Base-by-base conservation (phyloP, 2,888 invertebrate species). In the Willowsia nigromaculata region DNA sequence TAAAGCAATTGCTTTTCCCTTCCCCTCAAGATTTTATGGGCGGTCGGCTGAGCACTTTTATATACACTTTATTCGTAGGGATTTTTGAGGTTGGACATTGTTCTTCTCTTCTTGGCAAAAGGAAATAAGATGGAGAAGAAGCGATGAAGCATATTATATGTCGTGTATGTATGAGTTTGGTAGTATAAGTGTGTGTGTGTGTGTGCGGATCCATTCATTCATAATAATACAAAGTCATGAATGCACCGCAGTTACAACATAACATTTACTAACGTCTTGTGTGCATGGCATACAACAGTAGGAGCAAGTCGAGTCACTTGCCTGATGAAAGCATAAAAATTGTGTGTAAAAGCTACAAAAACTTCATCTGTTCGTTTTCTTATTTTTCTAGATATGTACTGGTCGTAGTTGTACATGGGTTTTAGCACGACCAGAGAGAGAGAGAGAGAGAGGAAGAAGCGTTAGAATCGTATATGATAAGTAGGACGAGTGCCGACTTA, bases 1-100 rank as follows among this genome's bases (percentile, higher is more conserved):
- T 90, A 90, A 90, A 90, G 83, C 90, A 85, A 90, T 90, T 90
- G 90, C 65, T 88, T 88, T 88, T 87, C 65, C 78, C 76, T 74
- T 80, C 85, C 82, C 84, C 83, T 85, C 76, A 76, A 83, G 88
- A 88, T 88, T 88, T 88, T 88, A 88, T 88, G 88, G 88, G 88
- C 76, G 83, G 88, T 88, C 76, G 88, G 76, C 59, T 65, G 83
- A 78, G 59, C 82, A 80, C 82, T 87, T 87, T 87, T 87, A 87
- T 87, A 82, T 87, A 87, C 71, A 82, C 82, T 81, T 87, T 87
- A 81, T 82, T 88, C 87, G 71, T 71, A 82, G 33, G 82, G 76
- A 88, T 83, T 88, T 87, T 88, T 83, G 27, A 68, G 43, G 62
- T 88, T 83, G 83, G 88, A 88, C 88, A 88, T 88, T 88, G 88